Conservation (phyloP, 2,797 vertebrate genomes). For the Amazona ochrocephala region DNA sequence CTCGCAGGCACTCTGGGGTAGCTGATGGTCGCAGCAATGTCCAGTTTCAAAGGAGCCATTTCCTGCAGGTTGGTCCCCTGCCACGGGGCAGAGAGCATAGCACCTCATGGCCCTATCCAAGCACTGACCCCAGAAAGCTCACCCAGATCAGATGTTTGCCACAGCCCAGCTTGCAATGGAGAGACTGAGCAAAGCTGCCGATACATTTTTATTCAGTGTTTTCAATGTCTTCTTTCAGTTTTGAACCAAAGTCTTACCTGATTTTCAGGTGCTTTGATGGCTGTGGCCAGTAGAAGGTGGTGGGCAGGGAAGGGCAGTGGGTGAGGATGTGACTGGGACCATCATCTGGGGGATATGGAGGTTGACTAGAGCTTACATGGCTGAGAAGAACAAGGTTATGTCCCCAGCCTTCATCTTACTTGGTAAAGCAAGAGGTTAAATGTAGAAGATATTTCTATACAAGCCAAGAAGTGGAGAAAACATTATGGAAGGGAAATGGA, state of each 20-base stretch:
- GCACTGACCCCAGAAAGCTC: background rate
- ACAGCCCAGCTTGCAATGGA: background rate
- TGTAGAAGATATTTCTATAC: background rate
- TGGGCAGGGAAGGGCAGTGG: background rate
- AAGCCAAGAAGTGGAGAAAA: background rate
- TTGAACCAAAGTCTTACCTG: background rate
- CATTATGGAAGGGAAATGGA: background rate
- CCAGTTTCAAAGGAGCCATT: background rate
- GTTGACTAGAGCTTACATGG: background rate
- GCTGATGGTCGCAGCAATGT: background rate
- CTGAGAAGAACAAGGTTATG: background rate
- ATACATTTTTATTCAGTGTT: background rate
- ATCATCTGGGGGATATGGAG: background rate
- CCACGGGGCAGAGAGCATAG: fast-evolving
- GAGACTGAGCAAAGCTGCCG: background rate
- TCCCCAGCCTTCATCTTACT: background rate
- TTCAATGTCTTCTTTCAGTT: background rate
- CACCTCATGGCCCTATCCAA: background rate
- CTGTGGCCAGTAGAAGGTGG: background rate
- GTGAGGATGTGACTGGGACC: background rate
- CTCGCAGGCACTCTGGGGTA: fast-evolving
- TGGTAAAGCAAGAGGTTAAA: background rate
- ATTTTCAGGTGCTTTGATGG: background rate
- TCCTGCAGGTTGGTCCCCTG: background rate
- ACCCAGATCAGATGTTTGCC: background rate